A percentile compares a stretch with the other conserved stretches of the same genome.
phyloP scores from a whole-genome alignment of 2,113 vertebrate genomes.

The human (Homo sapiens) region DNA sequence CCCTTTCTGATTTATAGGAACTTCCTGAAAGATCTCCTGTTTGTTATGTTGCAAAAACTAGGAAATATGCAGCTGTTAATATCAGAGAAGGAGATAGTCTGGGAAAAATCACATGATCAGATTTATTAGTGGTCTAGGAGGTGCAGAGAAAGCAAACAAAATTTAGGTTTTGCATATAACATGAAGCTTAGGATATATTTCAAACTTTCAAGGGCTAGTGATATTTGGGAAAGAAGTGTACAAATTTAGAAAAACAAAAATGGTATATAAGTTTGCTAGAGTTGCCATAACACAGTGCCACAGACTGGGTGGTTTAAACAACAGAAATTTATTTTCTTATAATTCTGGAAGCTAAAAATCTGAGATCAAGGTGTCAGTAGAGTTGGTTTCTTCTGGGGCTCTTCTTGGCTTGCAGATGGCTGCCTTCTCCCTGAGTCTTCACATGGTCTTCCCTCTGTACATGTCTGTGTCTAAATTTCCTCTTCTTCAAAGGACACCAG shows the following conservation, averaged over 20 bases:
- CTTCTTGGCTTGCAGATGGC: neutral
- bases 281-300: neutral
- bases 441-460: neutral
- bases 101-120: neutral
- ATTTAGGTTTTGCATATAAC: neutral
- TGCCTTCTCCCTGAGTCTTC: neutral
- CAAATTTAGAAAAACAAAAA: slow-evolving; percentile 2
- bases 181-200: slow-evolving; percentile 36
- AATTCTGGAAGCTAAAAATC: neutral
- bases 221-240: slow-evolving; percentile 8
- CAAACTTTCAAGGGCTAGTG: neutral
- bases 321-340: slow-evolving; percentile 20
- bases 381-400: neutral
- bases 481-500: neutral
- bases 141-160: slow-evolving; percentile 21
- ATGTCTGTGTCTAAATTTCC: neutral
- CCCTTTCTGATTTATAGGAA: slow-evolving; percentile 35
- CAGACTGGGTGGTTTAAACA: neutral
- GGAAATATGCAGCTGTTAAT: slow-evolving; percentile 21
- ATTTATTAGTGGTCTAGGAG: slow-evolving; percentile 44
- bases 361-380: neutral
- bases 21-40: slow-evolving; percentile 37
- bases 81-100: slow-evolving; percentile 23
- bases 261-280: neutral
- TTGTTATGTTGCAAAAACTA: slow-evolving; percentile 28